Base-by-base conservation (phyloP, 2,797 vertebrate genomes). In the Neosalanx taihuensis region DNA sequence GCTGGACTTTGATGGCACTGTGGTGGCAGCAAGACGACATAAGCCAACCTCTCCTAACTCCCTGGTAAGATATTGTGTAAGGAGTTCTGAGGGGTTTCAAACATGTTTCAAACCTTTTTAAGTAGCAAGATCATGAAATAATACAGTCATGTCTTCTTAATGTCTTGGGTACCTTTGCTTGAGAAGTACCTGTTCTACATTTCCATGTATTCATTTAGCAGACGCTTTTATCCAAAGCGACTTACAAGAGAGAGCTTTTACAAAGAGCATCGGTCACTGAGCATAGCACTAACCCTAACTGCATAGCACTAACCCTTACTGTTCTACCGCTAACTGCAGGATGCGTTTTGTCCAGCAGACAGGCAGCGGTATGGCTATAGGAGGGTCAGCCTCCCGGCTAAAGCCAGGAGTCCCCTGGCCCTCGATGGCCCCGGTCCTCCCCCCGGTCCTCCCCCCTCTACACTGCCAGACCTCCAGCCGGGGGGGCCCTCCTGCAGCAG, bases 41-140 rank as follows among this genome's bases (percentile, higher is more conserved):
- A 86, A 82, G 75, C 83, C 91, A 65, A 75, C 86, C n/a, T 89
- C 91, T 65, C 83, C 90, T n/a, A 77, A 72, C 64, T 85, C 82
- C 46, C 72, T 76, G 79, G 93, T 94, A 84, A 90, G 90, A 31
- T 29, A 9, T 65, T 17, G 13, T 67, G 20, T 68, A 60, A 12
- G 35, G 57, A 20, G 51, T 49, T 5, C 12, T 60, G 18, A 33
- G 10, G 49, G 49, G 37, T 66, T 66, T 66, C 5, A 59, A 3
- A 30, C 20, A 66, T 66, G 41, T 29, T 66, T 66, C 37, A 49
- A 66, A 29, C 4, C n/a, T 62, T 30, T 37, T 30, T 37, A 12
- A 29, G 17, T 15, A 23, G 6, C 51, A 59, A 59, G 10, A 23
- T 23, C 20, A 26, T 53, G 23, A 3, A 59, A 59, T 26, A 59